Conservation (phyloP, 1,140 invertebrate genomes). For the Lasioglossum baleicum region DNA sequence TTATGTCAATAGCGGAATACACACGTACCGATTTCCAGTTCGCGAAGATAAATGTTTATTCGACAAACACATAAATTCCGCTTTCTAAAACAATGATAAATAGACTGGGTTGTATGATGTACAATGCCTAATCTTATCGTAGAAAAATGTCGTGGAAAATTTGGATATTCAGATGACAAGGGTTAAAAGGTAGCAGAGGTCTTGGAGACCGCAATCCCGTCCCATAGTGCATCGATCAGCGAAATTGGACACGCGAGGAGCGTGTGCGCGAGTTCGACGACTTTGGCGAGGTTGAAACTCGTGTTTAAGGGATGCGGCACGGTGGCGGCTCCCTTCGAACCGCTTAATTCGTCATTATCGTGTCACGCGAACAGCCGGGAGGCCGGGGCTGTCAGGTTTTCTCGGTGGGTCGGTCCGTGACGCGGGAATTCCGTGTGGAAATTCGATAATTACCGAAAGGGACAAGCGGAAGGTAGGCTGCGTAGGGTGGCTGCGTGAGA, state of each 20-base stretch:
- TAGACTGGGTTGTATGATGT: too few relatives aligned
- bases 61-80: too few relatives aligned
- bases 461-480: slow-evolving; percentile 35
- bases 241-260: not conserved
- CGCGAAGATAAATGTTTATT: too few relatives aligned
- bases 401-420: not conserved
- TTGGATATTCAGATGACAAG: too few relatives aligned
- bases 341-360: slow-evolving; percentile 64
- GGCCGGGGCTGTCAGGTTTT: slow-evolving; percentile 41
- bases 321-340: not conserved
- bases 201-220: too few relatives aligned
- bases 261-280: not conserved
- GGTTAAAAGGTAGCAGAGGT: too few relatives aligned
- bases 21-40: too few relatives aligned
- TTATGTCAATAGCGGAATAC: too few relatives aligned
- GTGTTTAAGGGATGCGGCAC: too few relatives aligned
- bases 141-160: too few relatives aligned
- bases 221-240: not conserved
- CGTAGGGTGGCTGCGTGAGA: slow-evolving; percentile 39
- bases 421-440: slow-evolving; percentile 59
- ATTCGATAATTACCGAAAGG: slow-evolving; percentile 70
- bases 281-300: not conserved
- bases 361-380: slow-evolving; percentile 52
- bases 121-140: too few relatives aligned
- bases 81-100: too few relatives aligned